phyloP scores from a whole-genome alignment of 64 coral and sea anemone species.

The Porites lutea region DNA sequence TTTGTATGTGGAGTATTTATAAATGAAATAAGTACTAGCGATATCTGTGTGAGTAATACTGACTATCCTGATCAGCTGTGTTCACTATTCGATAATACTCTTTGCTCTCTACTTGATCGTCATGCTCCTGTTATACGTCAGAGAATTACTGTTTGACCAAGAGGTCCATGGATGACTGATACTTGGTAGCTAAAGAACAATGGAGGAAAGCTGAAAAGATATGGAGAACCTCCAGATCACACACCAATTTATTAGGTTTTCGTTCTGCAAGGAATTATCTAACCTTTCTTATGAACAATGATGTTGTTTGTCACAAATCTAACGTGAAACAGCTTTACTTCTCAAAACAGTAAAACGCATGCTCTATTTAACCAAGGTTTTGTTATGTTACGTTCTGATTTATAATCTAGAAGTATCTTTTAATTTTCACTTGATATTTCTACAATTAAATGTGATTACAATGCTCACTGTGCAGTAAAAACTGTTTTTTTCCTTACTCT shows the following conservation, averaged over 20 bases:
- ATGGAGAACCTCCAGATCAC: background rate
- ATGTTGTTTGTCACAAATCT: too few relatives aligned
- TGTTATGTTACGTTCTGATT: too few relatives aligned
- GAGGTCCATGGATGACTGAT: constrained; percentile 1
- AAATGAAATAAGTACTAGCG: background rate
- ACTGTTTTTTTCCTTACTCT: too few relatives aligned
- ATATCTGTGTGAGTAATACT: background rate
- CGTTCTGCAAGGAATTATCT: background rate
- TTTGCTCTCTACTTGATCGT: background rate
- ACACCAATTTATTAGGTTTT: background rate
- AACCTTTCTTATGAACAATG: constrained; percentile 13
- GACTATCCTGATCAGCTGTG: background rate
- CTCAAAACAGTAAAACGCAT: too few relatives aligned
- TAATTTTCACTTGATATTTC: too few relatives aligned
- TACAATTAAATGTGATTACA: too few relatives aligned
- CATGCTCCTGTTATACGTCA: constrained; percentile 1
- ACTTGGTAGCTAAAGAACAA: background rate
- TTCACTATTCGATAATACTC: background rate
- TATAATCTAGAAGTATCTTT: too few relatives aligned
- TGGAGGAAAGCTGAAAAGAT: background rate
- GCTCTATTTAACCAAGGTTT: too few relatives aligned
- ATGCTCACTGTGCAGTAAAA: too few relatives aligned
- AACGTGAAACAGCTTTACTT: too few relatives aligned
- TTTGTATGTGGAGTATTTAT: background rate
- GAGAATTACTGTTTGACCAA: background rate